Evolutionary conservation across 64 coral and sea anemone genomes (phyloP).

Genomic region (Dendronephthya gigantea): DNA sequence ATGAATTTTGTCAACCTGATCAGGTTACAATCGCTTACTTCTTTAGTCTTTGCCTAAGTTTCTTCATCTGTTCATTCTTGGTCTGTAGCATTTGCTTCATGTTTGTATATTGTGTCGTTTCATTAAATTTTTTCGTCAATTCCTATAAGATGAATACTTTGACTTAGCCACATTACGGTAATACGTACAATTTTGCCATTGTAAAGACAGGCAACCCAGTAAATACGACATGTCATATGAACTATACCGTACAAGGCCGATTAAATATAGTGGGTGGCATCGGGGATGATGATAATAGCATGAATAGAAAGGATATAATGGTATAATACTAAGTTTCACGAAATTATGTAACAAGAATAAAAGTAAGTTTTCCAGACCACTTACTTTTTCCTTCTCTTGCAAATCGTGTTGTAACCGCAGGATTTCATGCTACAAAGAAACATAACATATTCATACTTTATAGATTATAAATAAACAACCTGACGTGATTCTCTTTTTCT

Average conservation of each 20-base stretch:
- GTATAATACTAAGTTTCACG: too few relatives aligned
- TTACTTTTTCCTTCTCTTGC: conserved; percentile 67
- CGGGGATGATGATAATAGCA: too few relatives aligned
- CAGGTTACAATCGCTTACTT: conserved; percentile 42
- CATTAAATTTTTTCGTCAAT: conserved; percentile 96
- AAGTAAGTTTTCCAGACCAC: too few relatives aligned
- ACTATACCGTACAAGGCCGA: too few relatives aligned
- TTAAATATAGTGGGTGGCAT: too few relatives aligned
- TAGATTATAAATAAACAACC: too few relatives aligned
- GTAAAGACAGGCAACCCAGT: too few relatives aligned
- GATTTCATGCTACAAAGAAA: conserved; percentile 77
- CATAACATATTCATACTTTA: neutral
- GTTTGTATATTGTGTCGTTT: conserved; percentile 97
- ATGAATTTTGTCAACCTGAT: neutral
- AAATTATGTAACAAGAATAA: too few relatives aligned
- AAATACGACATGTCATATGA: too few relatives aligned
- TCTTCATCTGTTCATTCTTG: conserved; percentile 98
- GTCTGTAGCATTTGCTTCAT: conserved; percentile 98
- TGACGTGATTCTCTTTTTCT: too few relatives aligned
- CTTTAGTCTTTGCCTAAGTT: conserved; percentile 61
- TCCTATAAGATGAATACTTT: conserved; percentile 34
- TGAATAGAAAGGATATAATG: too few relatives aligned
- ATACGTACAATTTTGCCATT: neutral
- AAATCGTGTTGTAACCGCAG: conserved; percentile 77
- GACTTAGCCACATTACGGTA: neutral